These are phyloP conservation scores for Ceyx margarethae DNA, from an alignment of 2,113 vertebrate genomes.

Conservation along the genomic window DNA sequence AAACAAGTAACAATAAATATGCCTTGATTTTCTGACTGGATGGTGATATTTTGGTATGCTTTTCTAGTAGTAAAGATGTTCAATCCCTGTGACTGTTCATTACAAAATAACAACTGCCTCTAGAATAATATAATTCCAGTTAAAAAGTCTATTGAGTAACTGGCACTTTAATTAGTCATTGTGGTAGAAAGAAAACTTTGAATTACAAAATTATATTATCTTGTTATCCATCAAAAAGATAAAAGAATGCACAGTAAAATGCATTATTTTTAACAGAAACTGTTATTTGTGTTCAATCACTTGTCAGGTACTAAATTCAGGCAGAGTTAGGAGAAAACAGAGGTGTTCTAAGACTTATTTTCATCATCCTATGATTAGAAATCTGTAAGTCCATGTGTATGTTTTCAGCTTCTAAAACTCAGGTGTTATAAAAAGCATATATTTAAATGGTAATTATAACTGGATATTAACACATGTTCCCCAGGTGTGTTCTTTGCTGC, in stretches of 20 bases:
- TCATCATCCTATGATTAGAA: neutral
- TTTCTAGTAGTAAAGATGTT: conserved; percentile 16
- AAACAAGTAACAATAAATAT: neutral
- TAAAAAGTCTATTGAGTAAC: conserved; percentile 46
- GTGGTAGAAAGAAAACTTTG: conserved; percentile 3
- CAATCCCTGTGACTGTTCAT: neutral
- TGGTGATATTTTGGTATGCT: neutral
- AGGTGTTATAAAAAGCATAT: neutral
- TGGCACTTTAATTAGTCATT: conserved; percentile 33
- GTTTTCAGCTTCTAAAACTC: neutral
- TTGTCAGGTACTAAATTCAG: neutral
- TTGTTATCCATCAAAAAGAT: conserved; percentile 17
- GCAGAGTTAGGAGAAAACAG: neutral
- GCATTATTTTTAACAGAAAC: conserved; percentile 3
- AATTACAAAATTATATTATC: conserved; percentile 17
- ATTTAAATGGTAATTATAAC: neutral
- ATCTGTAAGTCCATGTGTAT: neutral
- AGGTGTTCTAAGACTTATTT: neutral
- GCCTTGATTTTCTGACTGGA: neutral
- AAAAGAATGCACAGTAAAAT: conserved; percentile 9
- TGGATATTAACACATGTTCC: neutral
- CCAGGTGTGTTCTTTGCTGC: neutral
- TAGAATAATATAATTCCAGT: conserved; percentile 11
- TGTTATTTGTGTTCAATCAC: neutral
- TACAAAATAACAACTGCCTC: neutral